Evolutionary conservation across 2,888 invertebrate genomes (phyloP), one percentile per base, ranked within the genome.

Genomic region (Abrostola triplasia): DNA sequence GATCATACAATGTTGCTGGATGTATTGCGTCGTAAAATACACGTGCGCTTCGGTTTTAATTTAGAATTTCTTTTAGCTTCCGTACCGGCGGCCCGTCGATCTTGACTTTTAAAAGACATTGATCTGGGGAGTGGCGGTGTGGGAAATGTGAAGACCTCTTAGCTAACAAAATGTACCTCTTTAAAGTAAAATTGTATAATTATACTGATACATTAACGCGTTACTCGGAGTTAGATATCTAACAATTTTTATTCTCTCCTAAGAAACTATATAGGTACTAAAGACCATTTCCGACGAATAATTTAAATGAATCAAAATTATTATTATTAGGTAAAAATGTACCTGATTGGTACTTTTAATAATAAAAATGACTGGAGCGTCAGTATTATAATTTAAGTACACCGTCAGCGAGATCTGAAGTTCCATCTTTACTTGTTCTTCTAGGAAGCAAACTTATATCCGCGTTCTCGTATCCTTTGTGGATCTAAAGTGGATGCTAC

Each of bases 401-500:
- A 13, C 9, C 24, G 44, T 24, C 24, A 9, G 24, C 13, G 44
- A 47, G 44, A 47, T 8, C 44, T 47, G 10, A 44, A 37, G 13
- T 6, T 5, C 55, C 11, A 35, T 51, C 36, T 48, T 12, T 50
- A 36, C 58, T 53, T 6, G n/a, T 65, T 58, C 72, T 61, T 75
- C 65, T 52, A 74, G 78, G 42, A 51, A 51, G 10, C 11, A 35
- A 36, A 51, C 60, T 50, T 65, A 64, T 52, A 41, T 71, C 76
- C 44, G 38, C 40, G 64, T 62, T 63, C 58, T 57, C 52, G 68
- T 64, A 69, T 70, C 73, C 76, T 81, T 79, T 80, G 82, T 77
- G 72, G 69, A 77, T 75, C 73, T 70, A 73, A 77, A 67, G 73
- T 70, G 64, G 66, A 79, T 58, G 70, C 70, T 78, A 76, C 70